These are phyloP conservation scores for Callipepla squamata DNA, from an alignment of 2,113 vertebrate genomes.

Conservation along the genomic window DNA sequence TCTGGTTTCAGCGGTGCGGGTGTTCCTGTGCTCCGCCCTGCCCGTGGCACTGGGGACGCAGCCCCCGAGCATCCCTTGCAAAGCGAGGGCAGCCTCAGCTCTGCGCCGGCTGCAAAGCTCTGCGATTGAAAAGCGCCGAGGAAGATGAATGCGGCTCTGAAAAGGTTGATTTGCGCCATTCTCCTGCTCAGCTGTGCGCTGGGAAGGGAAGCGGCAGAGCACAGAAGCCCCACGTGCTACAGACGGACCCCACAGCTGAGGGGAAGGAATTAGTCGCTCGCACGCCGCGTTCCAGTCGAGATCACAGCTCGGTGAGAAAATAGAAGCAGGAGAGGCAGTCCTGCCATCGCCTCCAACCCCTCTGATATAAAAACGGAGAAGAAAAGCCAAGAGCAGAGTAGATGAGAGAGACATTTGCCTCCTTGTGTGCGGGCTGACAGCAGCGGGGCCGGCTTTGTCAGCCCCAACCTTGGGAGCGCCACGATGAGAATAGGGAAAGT, in stretches of 20 bases:
- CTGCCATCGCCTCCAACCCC: slow-evolving; percentile 40
- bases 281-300: not conserved
- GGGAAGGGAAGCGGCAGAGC: not conserved
- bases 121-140: not conserved
- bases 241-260: slow-evolving; percentile 35
- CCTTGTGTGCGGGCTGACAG: slow-evolving; percentile 56
- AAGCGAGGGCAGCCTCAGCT: fast-evolving
- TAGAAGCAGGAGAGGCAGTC: slow-evolving; percentile 46
- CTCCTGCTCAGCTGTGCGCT: slow-evolving; percentile 45
- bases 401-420: slow-evolving; percentile 67
- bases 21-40: not conserved
- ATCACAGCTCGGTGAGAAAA: slow-evolving; percentile 61
- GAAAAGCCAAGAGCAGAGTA: slow-evolving; percentile 40
- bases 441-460: not conserved
- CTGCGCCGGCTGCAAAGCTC: not conserved
- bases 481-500: not conserved
- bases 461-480: fast-evolving
- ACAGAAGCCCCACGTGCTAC: slow-evolving; percentile 44
- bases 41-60: not conserved
- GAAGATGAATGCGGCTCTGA: not conserved
- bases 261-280: slow-evolving; percentile 17
- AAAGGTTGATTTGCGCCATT: slow-evolving; percentile 22
- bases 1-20: not conserved
- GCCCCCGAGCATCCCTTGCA: not conserved
- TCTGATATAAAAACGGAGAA: slow-evolving; percentile 6